A percentile compares a stretch with the other conserved stretches of the same genome.
phyloP scores from a whole-genome alignment of 2,113 vertebrate species.

The Cheilinus undulatus region DNA sequence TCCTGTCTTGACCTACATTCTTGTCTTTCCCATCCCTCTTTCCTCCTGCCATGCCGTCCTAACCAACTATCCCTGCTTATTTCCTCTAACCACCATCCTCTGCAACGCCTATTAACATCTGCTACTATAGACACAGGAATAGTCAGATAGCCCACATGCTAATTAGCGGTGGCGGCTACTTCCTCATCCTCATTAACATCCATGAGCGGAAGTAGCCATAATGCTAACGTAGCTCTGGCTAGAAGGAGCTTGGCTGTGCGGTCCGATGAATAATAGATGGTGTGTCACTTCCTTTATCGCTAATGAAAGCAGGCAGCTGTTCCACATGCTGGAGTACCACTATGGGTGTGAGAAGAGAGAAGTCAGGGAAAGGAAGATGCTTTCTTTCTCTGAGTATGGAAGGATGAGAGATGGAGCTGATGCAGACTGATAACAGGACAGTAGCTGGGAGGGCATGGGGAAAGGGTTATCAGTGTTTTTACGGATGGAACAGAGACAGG shows the following conservation, averaged over 20 bases:
- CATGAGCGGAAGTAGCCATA: slow-evolving; percentile 42
- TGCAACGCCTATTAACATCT: slow-evolving; percentile 25
- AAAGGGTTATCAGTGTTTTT: slow-evolving; percentile 51
- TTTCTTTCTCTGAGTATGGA: slow-evolving; percentile 12
- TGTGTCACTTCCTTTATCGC: slow-evolving; percentile 62
- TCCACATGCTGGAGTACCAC: slow-evolving; percentile 47
- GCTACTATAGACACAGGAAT: slow-evolving; percentile 19
- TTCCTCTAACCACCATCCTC: slow-evolving; percentile 6
- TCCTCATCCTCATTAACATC: slow-evolving; percentile 51
- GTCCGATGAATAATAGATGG: slow-evolving; percentile 72
- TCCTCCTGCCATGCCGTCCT: too few relatives aligned
- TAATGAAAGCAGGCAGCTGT: slow-evolving; percentile 71
- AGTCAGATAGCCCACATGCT: slow-evolving; percentile 31
- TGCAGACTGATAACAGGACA: slow-evolving; percentile 48
- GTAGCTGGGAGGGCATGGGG: slow-evolving; percentile 27
- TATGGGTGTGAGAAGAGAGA: slow-evolving; percentile 16
- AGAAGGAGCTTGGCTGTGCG: slow-evolving; percentile 41
- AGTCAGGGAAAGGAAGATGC: slow-evolving; percentile 20
- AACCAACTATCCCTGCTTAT: not conserved
- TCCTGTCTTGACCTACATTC: not conserved
- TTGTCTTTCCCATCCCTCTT: not conserved
- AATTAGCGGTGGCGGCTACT: slow-evolving; percentile 51
- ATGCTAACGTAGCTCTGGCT: slow-evolving; percentile 29
- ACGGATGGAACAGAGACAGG: slow-evolving; percentile 27
- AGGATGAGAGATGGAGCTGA: slow-evolving; percentile 14